Percentiles rank a stretch among this genome's conserved stretches.
These are phyloP conservation scores for Stegostoma tigrinum DNA, from an alignment of 2,113 vertebrate species.

Conservation along the genomic window DNA sequence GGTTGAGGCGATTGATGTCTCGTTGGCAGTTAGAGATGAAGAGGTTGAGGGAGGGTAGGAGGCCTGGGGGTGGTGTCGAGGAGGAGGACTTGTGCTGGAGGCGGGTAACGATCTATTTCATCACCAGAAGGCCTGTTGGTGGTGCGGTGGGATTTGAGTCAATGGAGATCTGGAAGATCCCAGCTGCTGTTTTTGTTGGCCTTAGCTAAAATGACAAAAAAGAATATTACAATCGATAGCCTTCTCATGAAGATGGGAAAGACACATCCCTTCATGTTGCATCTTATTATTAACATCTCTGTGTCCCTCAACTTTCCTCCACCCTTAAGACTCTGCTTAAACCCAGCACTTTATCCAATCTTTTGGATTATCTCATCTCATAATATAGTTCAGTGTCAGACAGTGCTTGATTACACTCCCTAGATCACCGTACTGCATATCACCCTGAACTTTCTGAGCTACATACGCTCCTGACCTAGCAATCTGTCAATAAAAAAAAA, in stretches of 20 bases:
- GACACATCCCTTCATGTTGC: neutral
- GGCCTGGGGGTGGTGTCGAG: too few relatives aligned
- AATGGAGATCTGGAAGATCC: neutral
- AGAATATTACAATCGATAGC: neutral
- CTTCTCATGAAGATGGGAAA: neutral
- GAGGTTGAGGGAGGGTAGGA: too few relatives aligned
- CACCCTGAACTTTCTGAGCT: neutral
- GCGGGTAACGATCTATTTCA: neutral
- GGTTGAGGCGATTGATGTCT: too few relatives aligned
- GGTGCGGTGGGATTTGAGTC: neutral
- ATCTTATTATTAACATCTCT: neutral
- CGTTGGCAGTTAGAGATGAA: too few relatives aligned
- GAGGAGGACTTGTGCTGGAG: too few relatives aligned
- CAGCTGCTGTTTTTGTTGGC: neutral
- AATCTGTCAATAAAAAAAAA: neutral
- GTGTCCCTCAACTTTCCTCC: neutral
- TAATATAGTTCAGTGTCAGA: neutral
- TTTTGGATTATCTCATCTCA: neutral
- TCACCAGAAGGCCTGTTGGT: neutral
- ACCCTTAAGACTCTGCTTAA: neutral
- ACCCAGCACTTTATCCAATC: neutral
- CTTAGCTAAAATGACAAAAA: neutral
- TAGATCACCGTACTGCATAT: neutral
- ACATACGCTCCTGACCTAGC: neutral
- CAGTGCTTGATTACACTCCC: neutral